Conservation (phyloP, 2,113 vertebrate species). For the Pogona vitticeps region DNA sequence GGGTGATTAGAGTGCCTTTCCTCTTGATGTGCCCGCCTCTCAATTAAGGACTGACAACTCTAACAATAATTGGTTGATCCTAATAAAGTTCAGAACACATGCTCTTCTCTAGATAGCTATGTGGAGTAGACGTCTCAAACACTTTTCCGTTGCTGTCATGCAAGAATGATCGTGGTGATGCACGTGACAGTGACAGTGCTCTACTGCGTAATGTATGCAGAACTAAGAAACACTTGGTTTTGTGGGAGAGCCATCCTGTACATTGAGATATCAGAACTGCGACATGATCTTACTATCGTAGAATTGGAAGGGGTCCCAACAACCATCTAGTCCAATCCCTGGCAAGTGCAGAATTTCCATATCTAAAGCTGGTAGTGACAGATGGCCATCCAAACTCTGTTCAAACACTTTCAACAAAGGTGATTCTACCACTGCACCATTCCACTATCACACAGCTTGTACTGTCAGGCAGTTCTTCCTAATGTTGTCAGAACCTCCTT, state of each 20-base stretch:
- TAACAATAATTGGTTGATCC: conserved; percentile 39
- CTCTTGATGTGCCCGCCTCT: conserved; percentile 42
- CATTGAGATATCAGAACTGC: background rate
- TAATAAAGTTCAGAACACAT: conserved; percentile 27
- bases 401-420: background rate
- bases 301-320: background rate
- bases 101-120: conserved; percentile 31
- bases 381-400: background rate
- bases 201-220: background rate
- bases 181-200: background rate
- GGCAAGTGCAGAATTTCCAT: background rate
- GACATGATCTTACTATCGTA: background rate
- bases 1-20: conserved; percentile 1
- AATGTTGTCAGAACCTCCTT: no score
- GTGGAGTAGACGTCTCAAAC: conserved; percentile 33
- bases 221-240: background rate
- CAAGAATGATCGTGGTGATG: background rate
- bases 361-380: background rate
- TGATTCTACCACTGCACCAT: background rate
- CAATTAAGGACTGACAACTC: conserved; percentile 27
- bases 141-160: background rate
- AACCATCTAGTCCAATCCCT: background rate
- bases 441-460: no score
- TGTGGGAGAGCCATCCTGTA: background rate
- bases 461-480: no score